Conservation (phyloP, 2,113 vertebrate genomes). For the Oplegnathus fasciatus region DNA sequence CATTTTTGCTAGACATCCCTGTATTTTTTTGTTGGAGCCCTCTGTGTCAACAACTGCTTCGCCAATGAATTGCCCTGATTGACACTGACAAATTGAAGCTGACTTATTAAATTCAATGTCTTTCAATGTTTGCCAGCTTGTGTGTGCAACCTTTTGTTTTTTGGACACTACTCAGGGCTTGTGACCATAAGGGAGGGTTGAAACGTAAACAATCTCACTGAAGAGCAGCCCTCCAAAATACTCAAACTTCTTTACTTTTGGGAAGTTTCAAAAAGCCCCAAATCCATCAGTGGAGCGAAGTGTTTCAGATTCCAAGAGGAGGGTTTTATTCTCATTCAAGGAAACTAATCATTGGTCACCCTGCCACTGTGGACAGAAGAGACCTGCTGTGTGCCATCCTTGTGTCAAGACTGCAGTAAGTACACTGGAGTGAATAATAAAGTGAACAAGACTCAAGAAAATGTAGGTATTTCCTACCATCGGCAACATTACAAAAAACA, state of each 20-base stretch:
- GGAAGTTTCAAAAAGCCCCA: no score
- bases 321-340: no score
- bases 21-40: no score
- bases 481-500: not conserved
- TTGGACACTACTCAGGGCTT: not conserved
- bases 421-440: not conserved
- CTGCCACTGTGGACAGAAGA: not conserved
- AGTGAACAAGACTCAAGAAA: not conserved
- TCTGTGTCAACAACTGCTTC: not conserved
- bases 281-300: no score
- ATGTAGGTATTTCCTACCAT: not conserved
- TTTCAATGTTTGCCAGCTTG: no score
- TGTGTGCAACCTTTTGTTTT: not conserved
- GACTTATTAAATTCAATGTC: no score
- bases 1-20: no score
- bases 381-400: not conserved
- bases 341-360: not conserved
- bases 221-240: not conserved
- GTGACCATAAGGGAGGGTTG: not conserved
- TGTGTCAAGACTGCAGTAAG: not conserved
- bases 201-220: not conserved
- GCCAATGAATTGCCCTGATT: not conserved
- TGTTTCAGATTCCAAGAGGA: no score
- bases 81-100: no score
- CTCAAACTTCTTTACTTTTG: not conserved